Conservation (phyloP, 1,140 invertebrate species). For the Rhysida immarginata region DNA sequence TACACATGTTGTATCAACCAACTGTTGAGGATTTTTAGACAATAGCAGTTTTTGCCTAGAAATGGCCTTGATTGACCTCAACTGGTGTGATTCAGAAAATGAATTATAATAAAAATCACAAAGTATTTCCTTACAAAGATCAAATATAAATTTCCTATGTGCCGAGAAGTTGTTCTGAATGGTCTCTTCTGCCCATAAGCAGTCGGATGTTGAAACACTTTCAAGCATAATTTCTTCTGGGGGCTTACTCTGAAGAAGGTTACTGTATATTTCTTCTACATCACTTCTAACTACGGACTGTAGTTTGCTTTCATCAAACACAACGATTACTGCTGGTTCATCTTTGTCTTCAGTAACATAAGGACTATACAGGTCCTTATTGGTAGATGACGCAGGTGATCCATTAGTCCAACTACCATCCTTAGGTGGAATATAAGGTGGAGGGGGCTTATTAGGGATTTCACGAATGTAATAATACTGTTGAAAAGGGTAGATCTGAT, state of each 20-base stretch:
- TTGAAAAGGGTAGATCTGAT: slow-evolving; percentile 13
- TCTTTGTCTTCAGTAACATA: slow-evolving; percentile 13
- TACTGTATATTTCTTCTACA: slow-evolving; percentile 7
- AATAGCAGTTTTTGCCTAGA: slow-evolving; percentile 11
- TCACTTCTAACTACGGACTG: neutral
- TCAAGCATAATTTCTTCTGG: too few relatives aligned
- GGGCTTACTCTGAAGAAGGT: slow-evolving; percentile 14
- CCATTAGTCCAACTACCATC: neutral
- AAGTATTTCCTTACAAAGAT: slow-evolving; percentile 46
- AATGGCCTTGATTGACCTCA: slow-evolving; percentile 33
- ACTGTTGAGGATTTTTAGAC: neutral
- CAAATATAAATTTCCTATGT: slow-evolving; percentile 39
- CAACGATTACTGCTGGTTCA: slow-evolving; percentile 21
- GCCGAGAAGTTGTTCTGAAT: slow-evolving; percentile 15
- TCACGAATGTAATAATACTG: slow-evolving; percentile 37
- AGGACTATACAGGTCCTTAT: slow-evolving; percentile 19
- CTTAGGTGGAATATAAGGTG: slow-evolving; percentile 49
- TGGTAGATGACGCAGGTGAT: slow-evolving; percentile 9
- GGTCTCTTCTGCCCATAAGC: slow-evolving; percentile 15
- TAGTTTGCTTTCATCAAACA: neutral
- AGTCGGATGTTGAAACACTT: too few relatives aligned
- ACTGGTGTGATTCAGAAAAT: slow-evolving; percentile 27
- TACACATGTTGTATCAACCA: slow-evolving; percentile 22
- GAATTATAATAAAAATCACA: slow-evolving; percentile 27
- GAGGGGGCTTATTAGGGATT: slow-evolving; percentile 54